These are phyloP conservation scores for Anthoscopus minutus DNA, from an alignment of 2,113 vertebrate genomes.

Conservation along the genomic window DNA sequence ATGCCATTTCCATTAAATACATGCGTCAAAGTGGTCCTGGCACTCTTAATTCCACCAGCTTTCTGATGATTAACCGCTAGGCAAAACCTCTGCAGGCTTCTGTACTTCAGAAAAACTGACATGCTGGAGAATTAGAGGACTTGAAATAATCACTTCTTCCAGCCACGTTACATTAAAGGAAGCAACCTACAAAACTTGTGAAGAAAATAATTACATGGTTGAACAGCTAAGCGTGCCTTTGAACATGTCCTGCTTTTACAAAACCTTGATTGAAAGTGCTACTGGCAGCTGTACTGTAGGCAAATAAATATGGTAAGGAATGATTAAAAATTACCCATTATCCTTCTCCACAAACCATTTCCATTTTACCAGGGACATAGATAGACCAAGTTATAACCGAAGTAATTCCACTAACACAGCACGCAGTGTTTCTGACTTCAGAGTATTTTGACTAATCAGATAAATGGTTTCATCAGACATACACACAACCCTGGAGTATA, in stretches of 20 bases:
- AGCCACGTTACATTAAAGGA: neutral
- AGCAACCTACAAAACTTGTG: neutral
- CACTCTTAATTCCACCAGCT: neutral
- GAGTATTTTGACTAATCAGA: neutral
- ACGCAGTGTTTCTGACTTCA: neutral
- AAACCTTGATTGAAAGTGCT: neutral
- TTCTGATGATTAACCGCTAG: neutral
- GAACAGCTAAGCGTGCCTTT: neutral
- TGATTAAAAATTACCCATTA: neutral
- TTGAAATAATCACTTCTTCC: neutral
- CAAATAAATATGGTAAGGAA: neutral
- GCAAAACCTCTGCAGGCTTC: neutral
- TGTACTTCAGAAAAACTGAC: neutral
- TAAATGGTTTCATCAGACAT: neutral
- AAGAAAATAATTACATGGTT: slow-evolving; percentile 11
- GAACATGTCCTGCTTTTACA: neutral
- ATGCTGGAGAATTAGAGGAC: neutral
- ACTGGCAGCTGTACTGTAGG: neutral
- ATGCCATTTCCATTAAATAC: neutral
- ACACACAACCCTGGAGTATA: neutral
- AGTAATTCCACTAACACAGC: neutral
- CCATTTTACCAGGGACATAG: neutral
- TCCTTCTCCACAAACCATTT: neutral
- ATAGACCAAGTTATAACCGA: neutral
- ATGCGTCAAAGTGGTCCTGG: neutral